Percentiles rank a stretch among this genome's conserved stretches.
Evolutionary conservation across 2,113 vertebrate genomes (phyloP).

Genomic region (Peromyscus californicus): DNA sequence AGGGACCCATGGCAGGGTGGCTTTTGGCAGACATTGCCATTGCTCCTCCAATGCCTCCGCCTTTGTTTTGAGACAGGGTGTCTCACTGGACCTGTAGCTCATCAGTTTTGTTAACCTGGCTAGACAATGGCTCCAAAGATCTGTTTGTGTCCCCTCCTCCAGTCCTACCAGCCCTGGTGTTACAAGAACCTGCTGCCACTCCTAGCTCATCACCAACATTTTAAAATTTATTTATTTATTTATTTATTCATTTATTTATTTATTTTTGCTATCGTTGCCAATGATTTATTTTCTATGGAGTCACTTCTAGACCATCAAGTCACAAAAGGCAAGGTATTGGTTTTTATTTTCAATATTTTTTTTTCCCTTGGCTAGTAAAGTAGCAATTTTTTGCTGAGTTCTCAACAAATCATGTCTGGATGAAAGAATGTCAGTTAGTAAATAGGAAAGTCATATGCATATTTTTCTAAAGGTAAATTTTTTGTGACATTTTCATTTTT

Average conservation of each 20-base stretch:
- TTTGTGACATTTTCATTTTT: background rate
- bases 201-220: background rate
- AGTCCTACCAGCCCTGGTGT: too few relatives aligned
- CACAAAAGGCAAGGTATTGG: background rate
- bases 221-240: too few relatives aligned
- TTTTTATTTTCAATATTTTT: background rate
- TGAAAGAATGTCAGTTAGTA: background rate
- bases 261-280: background rate
- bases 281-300: background rate
- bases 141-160: too few relatives aligned
- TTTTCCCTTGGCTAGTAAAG: background rate
- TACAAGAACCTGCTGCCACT: background rate
- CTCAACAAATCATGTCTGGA: background rate
- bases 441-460: background rate
- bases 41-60: background rate
- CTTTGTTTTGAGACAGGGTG: background rate
- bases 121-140: background rate
- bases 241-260: too few relatives aligned
- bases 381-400: background rate
- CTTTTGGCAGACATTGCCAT: background rate
- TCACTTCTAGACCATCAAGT: background rate
- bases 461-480: background rate
- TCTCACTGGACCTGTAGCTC: background rate
- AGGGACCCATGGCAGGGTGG: background rate
- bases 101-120: background rate